Base-by-base conservation (phyloP, 2,797 vertebrate species). In the Notamacropus eugenii region DNA sequence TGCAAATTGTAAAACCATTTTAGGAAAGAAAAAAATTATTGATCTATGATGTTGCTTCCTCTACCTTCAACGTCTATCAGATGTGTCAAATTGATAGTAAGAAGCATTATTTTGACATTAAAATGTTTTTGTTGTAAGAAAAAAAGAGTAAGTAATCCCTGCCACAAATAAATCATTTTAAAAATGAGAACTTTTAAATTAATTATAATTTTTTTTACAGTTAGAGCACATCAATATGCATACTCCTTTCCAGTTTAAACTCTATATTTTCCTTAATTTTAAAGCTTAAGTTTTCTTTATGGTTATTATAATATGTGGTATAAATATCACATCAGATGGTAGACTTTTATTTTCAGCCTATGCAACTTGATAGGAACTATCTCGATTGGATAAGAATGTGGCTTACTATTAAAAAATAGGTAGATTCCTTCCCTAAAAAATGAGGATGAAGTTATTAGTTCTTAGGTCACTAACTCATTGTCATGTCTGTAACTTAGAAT, bases 261-360 rank as follows among this genome's bases (percentile, higher is more conserved):
- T 52, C 96, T 97, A 92, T 93, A 29, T 95, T 97, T 92, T 91
- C 52, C 40, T 95, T 92, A 87, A 50, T 97, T 97, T 96, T 91
- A 59, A 93, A 93, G 19, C 62, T 96, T 92, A 55, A 94, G 12
- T 95, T 92, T 27, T 19, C 54, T 55, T 82, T 34, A 91, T 90
- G 87, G 40, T 62, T 92, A 62, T 13, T 95, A 91, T 95, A 93
- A 34, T 16, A 94, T 97, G 5, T 93, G 46, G 94, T 52, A 96
- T 96, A 52, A 52, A 52, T 52, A 6, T 52, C 52, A 52, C 52
- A 52, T 52, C 52, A 94, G 19, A 8, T 93, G 54, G 90, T 95
- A 92, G 29, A 93, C 96, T 93, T 34, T 90, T 96, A 96, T 96
- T 96, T 19, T 87, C 95, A 94, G 96, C 93, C 90, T 54, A 90